Conservation (phyloP, 2,113 vertebrate species). For the Pheucticus melanocephalus region DNA sequence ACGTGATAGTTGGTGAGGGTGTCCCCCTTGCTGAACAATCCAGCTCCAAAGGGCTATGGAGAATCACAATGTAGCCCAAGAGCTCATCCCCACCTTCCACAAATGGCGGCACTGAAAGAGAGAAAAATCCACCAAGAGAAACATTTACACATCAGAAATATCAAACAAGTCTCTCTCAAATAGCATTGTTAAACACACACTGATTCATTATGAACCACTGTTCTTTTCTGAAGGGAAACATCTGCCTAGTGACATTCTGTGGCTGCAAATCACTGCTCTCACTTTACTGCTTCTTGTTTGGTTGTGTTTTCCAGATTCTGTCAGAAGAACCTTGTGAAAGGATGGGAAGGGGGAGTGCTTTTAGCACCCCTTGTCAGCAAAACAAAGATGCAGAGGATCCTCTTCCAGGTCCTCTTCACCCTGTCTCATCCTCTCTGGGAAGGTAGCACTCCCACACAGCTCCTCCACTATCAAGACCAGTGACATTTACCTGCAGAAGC, state of each 20-base stretch:
- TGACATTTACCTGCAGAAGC: background rate
- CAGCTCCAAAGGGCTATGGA: constrained; percentile 84
- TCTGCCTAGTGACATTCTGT: background rate
- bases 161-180: background rate
- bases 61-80: constrained; percentile 79
- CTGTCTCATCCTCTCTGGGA: background rate
- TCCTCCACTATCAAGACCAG: background rate
- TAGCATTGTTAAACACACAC: background rate
- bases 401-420: background rate
- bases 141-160: background rate
- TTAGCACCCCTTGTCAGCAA: background rate
- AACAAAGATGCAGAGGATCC: background rate
- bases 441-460: background rate
- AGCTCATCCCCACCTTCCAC: constrained; percentile 81
- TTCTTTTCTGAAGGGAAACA: background rate
- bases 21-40: constrained; percentile 85
- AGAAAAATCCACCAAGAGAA: background rate
- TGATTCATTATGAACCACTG: background rate
- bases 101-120: constrained; percentile 83
- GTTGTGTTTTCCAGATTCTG: background rate
- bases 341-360: accelerated
- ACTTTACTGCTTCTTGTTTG: background rate
- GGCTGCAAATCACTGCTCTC: background rate
- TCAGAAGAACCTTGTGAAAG: background rate
- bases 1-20: constrained; percentile 86